Evolutionary conservation across 2,888 invertebrate genomes (phyloP).

Genomic region (Noctua fimbriata): DNA sequence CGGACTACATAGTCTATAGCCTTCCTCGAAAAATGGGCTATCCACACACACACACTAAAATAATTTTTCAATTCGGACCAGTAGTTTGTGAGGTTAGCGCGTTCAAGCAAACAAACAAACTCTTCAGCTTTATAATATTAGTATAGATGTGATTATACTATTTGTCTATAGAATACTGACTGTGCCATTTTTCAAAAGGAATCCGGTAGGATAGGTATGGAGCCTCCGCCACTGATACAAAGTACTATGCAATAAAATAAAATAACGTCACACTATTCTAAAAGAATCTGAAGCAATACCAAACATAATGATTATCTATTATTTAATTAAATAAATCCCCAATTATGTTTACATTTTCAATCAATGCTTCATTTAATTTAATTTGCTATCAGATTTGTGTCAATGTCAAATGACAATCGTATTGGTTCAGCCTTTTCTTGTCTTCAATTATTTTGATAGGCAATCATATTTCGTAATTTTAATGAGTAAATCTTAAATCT

Average conservation of each 20-base stretch:
- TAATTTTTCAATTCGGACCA: too few relatives aligned
- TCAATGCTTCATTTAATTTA: slow-evolving; percentile 49
- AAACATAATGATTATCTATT: slow-evolving; percentile 2
- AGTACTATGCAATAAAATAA: not conserved
- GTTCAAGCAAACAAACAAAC: too few relatives aligned
- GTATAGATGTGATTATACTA: too few relatives aligned
- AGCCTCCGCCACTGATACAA: too few relatives aligned
- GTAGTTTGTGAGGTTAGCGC: too few relatives aligned
- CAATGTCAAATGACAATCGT: slow-evolving; percentile 42
- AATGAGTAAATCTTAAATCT: not conserved
- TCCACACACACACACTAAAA: too few relatives aligned
- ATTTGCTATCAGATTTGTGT: slow-evolving; percentile 30
- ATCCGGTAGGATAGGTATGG: too few relatives aligned
- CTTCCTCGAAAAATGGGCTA: too few relatives aligned
- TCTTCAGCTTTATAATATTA: too few relatives aligned
- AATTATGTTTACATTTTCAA: slow-evolving; percentile 13
- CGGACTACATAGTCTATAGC: too few relatives aligned
- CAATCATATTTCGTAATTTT: slow-evolving; percentile 28
- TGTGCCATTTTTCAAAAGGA: too few relatives aligned
- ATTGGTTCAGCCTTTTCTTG: slow-evolving; percentile 25
- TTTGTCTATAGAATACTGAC: too few relatives aligned
- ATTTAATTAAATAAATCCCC: not conserved
- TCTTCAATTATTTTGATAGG: slow-evolving; percentile 18
- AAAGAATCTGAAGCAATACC: not conserved
- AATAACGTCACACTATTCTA: not conserved